phyloP scores from a whole-genome alignment of 2,797 vertebrate species.

The Spinibarbus caldwelli region DNA sequence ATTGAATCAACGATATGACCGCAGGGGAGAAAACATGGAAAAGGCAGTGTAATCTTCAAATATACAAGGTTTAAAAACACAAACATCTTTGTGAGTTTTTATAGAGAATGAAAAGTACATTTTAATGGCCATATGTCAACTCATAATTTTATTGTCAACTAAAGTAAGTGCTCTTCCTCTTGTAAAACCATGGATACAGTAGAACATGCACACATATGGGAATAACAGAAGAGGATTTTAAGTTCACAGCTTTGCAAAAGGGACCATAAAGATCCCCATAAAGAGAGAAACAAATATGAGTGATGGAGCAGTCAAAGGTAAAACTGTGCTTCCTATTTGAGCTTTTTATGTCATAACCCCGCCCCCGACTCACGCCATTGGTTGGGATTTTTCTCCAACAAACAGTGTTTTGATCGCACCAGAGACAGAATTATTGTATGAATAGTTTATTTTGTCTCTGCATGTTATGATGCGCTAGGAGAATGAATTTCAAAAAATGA shows the following conservation, averaged over 20 bases:
- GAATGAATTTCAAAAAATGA: not conserved
- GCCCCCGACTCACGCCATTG: not conserved
- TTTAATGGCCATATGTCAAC: slow-evolving; percentile 30
- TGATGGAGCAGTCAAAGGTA: not conserved
- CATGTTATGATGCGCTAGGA: not conserved
- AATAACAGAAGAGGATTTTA: slow-evolving; percentile 65
- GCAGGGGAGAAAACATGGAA: not conserved
- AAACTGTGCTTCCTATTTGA: slow-evolving; percentile 24
- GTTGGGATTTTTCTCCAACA: not conserved
- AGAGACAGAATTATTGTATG: too few species aligned
- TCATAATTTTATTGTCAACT: slow-evolving; percentile 42
- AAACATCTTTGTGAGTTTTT: not conserved
- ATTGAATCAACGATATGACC: not conserved
- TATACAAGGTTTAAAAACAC: slow-evolving; percentile 59
- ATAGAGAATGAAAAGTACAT: slow-evolving; percentile 32
- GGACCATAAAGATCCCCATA: slow-evolving; percentile 59
- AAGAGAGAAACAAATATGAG: slow-evolving; percentile 22
- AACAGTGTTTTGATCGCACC: not conserved
- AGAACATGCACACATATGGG: slow-evolving; percentile 64
- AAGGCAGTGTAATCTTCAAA: slow-evolving; percentile 55
- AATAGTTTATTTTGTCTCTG: not conserved
- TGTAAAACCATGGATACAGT: slow-evolving; percentile 62
- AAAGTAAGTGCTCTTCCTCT: slow-evolving; percentile 14
- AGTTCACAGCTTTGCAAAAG: slow-evolving; percentile 80
- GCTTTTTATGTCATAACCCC: not conserved